These are phyloP conservation scores for Murina feae DNA, from an alignment of 2,113 vertebrate genomes.

Conservation along the genomic window DNA sequence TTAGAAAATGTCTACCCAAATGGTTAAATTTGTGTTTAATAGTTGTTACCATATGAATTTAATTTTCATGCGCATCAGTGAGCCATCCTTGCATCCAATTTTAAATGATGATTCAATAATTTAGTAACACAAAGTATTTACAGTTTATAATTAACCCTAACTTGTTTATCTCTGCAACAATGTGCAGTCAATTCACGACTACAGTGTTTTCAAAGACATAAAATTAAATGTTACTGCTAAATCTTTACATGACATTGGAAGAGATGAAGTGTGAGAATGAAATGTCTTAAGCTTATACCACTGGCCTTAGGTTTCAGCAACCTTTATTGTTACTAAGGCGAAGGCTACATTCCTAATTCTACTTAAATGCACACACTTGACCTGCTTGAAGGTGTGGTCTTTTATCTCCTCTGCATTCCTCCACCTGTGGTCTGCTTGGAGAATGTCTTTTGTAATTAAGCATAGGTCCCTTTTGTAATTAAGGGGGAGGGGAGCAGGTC, in stretches of 20 bases:
- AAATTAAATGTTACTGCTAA: background rate
- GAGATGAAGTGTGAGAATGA: background rate
- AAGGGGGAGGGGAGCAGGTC: background rate
- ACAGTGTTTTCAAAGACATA: background rate
- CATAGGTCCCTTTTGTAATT: background rate
- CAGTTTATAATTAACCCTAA: background rate
- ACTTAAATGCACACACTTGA: background rate
- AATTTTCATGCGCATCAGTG: background rate
- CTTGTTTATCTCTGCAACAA: background rate
- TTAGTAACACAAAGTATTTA: background rate
- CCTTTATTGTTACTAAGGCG: background rate
- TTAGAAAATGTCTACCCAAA: background rate
- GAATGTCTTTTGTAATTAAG: constrained; percentile 22
- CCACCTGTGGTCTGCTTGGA: background rate
- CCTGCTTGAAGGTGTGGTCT: background rate
- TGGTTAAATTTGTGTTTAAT: background rate
- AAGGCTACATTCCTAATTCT: background rate
- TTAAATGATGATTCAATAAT: background rate
- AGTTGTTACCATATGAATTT: background rate
- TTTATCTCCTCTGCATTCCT: background rate
- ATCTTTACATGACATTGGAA: background rate
- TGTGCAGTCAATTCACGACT: background rate
- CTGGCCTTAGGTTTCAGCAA: background rate
- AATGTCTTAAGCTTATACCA: background rate
- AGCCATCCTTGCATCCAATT: background rate